Conservation (phyloP, 2,797 vertebrate genomes). For the Podarcis siculus region DNA sequence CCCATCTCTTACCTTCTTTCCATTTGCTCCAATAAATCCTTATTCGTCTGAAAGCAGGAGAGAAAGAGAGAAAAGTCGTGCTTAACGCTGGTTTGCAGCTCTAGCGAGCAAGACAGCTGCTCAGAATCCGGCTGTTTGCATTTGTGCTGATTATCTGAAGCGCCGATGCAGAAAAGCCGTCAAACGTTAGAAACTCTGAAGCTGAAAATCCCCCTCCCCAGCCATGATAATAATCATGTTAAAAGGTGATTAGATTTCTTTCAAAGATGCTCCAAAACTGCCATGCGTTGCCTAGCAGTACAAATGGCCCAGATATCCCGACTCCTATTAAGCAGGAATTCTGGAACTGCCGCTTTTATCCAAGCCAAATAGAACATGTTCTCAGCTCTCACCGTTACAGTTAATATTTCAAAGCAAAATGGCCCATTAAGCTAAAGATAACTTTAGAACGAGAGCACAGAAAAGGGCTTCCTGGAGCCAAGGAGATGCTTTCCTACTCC, state of each 20-base stretch:
- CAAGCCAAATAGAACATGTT: background rate
- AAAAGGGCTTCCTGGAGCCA: background rate
- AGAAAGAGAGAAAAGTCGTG: background rate
- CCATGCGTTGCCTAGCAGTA: no score
- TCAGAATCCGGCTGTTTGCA: background rate
- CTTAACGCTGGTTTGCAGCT: background rate
- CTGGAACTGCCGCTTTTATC: background rate
- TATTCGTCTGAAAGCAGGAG: slow-evolving; percentile 66
- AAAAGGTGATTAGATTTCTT: no score
- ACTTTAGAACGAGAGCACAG: background rate
- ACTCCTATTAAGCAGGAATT: background rate
- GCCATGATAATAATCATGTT: background rate
- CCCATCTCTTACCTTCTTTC: slow-evolving; percentile 77
- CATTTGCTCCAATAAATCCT: slow-evolving; percentile 81
- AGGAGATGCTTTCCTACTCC: background rate
- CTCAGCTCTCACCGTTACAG: no score
- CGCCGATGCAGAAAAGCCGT: background rate
- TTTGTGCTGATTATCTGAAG: background rate
- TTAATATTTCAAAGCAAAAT: background rate
- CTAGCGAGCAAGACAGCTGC: background rate
- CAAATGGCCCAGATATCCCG: background rate
- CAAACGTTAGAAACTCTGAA: background rate
- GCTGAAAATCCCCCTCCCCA: background rate
- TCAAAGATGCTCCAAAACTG: background rate
- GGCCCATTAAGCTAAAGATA: background rate